These are phyloP conservation scores for Calypte anna DNA, from an alignment of 2,113 vertebrate species.

Conservation along the genomic window DNA sequence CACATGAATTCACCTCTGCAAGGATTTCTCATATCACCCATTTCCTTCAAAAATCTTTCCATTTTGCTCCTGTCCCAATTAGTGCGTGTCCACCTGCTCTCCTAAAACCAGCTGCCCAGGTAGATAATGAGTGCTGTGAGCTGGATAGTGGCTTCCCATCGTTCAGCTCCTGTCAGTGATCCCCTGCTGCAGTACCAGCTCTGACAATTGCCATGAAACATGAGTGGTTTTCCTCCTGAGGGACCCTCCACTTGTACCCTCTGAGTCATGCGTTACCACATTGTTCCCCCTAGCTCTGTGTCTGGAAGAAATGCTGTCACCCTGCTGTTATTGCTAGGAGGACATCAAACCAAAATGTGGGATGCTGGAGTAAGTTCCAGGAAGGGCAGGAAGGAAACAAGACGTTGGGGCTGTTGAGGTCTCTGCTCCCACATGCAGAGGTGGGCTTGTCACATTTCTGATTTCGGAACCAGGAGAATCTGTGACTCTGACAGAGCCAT, in stretches of 20 bases:
- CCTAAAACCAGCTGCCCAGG: not conserved
- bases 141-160: not conserved
- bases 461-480: not conserved
- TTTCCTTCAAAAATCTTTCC: not conserved
- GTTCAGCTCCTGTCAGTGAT: not conserved
- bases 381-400: accelerated
- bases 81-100: not conserved
- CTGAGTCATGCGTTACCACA: accelerated
- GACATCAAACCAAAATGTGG: not conserved
- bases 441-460: not conserved
- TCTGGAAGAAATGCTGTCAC: not conserved
- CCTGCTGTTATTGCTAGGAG: not conserved
- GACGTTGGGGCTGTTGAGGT: not conserved
- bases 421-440: not conserved
- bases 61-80: not conserved
- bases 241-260: not conserved
- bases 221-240: accelerated
- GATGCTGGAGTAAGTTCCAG: not conserved
- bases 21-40: not conserved
- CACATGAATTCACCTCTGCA: not conserved
- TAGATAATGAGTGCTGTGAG: not conserved
- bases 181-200: not conserved
- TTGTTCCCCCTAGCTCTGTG: not conserved
- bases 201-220: not conserved
- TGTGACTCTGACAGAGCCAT: accelerated